A percentile compares a stretch with the other conserved stretches of the same genome.
Evolutionary conservation across 2,888 invertebrate genomes (phyloP).

Genomic region (Ephialtes manifestator): DNA sequence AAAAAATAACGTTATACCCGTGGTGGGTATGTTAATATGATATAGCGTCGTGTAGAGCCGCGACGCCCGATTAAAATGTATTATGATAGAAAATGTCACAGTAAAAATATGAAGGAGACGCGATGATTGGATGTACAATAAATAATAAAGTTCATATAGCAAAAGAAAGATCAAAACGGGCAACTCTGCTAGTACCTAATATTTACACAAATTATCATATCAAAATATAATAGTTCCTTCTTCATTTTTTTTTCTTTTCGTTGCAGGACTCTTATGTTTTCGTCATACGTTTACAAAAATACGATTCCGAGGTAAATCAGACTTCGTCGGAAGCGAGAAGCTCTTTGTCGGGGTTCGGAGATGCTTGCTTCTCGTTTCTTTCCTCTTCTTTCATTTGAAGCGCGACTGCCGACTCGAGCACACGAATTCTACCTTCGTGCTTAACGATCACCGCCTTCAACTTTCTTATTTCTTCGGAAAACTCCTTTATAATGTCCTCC

Average conservation of each 20-base stretch:
- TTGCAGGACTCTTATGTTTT: constrained; percentile 64
- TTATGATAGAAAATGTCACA: constrained; percentile 72
- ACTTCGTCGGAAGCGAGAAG: constrained; percentile 84
- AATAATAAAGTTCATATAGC: constrained; percentile 83
- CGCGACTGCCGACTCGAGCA: constrained; percentile 90
- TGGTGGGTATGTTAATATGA: constrained; percentile 55
- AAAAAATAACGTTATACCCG: constrained; percentile 49
- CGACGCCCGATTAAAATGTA: constrained; percentile 54
- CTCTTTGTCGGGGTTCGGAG: constrained; percentile 81
- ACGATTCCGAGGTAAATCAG: constrained; percentile 75
- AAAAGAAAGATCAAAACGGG: constrained; percentile 78
- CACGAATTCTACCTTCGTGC: constrained; percentile 95
- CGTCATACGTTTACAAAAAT: constrained; percentile 76
- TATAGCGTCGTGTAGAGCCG: constrained; percentile 26
- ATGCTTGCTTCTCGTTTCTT: constrained; percentile 82
- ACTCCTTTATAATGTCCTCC: constrained; percentile 93
- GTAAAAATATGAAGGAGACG: constrained; percentile 75
- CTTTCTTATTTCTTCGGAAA: constrained; percentile 96
- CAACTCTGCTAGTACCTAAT: constrained; percentile 84
- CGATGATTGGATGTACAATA: constrained; percentile 85
- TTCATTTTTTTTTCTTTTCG: constrained; percentile 71
- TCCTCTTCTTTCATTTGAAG: constrained; percentile 85
- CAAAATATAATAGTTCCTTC: constrained; percentile 85
- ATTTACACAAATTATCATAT: constrained; percentile 86
- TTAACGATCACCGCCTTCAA: constrained; percentile 97